Percentiles rank a stretch among this genome's conserved stretches.
These are phyloP conservation scores for Thereva unica DNA, from an alignment of 2,888 invertebrate genomes.

Conservation along the genomic window DNA sequence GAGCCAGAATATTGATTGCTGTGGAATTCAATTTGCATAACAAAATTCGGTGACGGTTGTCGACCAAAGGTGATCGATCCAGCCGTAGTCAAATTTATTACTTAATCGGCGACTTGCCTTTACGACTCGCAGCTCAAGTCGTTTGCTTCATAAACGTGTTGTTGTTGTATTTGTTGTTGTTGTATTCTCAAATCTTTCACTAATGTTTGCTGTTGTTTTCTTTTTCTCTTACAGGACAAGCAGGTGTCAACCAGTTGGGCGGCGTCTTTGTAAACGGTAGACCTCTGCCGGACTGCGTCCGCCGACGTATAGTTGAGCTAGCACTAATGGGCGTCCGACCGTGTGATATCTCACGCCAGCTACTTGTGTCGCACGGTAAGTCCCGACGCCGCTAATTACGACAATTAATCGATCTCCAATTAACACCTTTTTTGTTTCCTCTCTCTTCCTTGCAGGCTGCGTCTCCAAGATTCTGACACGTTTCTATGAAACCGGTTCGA, in stretches of 20 bases:
- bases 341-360: slow-evolving; percentile 94
- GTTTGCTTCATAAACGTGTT: too few relatives aligned
- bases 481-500: slow-evolving; percentile 96
- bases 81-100: too few relatives aligned
- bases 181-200: background rate
- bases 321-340: slow-evolving; percentile 93
- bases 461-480: slow-evolving; percentile 95
- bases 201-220: slow-evolving; percentile 7
- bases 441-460: slow-evolving; percentile 63
- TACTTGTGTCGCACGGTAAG: slow-evolving; percentile 87
- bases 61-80: too few relatives aligned
- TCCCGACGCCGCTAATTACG: slow-evolving; percentile 23
- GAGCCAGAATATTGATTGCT: too few relatives aligned
- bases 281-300: slow-evolving; percentile 92
- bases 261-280: slow-evolving; percentile 97
- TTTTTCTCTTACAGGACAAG: slow-evolving; percentile 73
- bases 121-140: too few relatives aligned
- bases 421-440: slow-evolving; percentile 29
- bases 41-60: too few relatives aligned
- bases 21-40: too few relatives aligned
- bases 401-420: slow-evolving; percentile 34
- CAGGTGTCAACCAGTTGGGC: slow-evolving; percentile 95
- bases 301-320: slow-evolving; percentile 90
- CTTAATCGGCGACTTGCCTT: too few relatives aligned
- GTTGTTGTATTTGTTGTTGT: too few relatives aligned